Evolutionary conservation across 2,888 invertebrate genomes (phyloP).

Genomic region (Sarcophaga rosellei): DNA sequence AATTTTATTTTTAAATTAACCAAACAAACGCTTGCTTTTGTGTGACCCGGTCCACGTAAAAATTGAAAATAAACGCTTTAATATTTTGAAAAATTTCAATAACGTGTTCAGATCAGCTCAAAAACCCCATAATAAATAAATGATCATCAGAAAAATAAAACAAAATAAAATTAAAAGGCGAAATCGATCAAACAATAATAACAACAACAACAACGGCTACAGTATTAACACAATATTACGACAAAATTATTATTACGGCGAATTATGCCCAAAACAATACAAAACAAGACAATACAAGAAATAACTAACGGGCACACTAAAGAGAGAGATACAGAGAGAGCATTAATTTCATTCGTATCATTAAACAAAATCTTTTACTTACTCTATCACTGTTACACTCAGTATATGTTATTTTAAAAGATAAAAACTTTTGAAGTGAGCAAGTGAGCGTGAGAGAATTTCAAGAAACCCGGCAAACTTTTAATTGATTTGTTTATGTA

Average conservation of each 20-base stretch:
- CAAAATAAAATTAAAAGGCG: not conserved
- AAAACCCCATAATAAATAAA: constrained; percentile 51
- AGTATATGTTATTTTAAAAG: too few relatives aligned
- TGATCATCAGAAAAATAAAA: constrained; percentile 3
- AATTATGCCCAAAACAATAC: constrained; percentile 7
- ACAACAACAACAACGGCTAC: too few relatives aligned
- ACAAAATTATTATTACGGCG: constrained; percentile 14
- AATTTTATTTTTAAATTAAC: not conserved
- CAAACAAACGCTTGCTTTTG: constrained; percentile 40
- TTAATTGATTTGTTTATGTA: not conserved
- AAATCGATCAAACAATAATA: not conserved
- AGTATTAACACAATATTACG: not conserved
- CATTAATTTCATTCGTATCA: too few relatives aligned
- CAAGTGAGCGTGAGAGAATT: not conserved
- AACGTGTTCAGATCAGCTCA: constrained; percentile 59
- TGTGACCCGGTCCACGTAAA: constrained; percentile 48
- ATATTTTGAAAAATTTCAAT: constrained; percentile 33
- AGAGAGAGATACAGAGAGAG: too few relatives aligned
- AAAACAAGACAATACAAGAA: not conserved
- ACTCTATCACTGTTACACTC: too few relatives aligned
- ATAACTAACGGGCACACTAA: not conserved
- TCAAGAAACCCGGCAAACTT: not conserved
- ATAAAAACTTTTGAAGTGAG: too few relatives aligned
- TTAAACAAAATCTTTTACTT: too few relatives aligned
- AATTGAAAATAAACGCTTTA: constrained; percentile 57